phyloP scores from a whole-genome alignment of 2,888 invertebrate species.

The Phyllotreta striolata region DNA sequence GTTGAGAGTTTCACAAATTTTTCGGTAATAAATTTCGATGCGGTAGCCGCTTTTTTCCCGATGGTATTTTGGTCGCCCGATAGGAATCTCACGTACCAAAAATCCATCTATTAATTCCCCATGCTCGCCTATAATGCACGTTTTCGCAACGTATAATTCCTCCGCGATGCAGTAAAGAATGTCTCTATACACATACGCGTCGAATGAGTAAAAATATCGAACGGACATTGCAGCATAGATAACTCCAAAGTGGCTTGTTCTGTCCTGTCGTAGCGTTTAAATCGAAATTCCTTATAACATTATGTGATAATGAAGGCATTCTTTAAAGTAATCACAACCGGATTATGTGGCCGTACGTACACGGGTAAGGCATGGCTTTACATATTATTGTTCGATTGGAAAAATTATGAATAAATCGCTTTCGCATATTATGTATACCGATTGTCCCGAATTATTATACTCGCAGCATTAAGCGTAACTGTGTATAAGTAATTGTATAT shows the following conservation, averaged over 20 bases:
- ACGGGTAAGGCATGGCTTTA: constrained; percentile 31
- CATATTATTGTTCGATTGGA: constrained; percentile 24
- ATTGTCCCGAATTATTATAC: no score
- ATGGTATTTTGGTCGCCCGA: constrained; percentile 14
- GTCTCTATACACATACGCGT: constrained; percentile 1
- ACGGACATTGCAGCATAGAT: constrained; percentile 8
- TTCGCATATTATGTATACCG: constrained; percentile 4
- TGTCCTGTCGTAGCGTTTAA: constrained; percentile 18
- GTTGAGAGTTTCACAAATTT: constrained; percentile 24
- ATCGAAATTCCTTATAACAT: constrained; percentile 43
- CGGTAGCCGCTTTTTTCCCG: constrained; percentile 21
- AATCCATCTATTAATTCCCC: neutral
- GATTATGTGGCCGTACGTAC: constrained; percentile 27
- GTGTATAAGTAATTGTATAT: no score
- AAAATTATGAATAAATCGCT: constrained; percentile 19
- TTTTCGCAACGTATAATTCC: no score
- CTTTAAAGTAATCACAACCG: constrained; percentile 36
- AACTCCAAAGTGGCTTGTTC: constrained; percentile 26
- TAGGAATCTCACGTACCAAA: constrained; percentile 15
- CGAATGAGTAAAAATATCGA: neutral
- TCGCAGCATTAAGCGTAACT: no score
- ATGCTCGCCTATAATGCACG: neutral
- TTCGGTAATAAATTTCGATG: constrained; percentile 20
- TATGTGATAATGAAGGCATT: constrained; percentile 47
- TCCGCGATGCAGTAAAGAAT: neutral